phyloP scores from a whole-genome alignment of 1,140 invertebrate species.

The Drosophila trapezifrons region DNA sequence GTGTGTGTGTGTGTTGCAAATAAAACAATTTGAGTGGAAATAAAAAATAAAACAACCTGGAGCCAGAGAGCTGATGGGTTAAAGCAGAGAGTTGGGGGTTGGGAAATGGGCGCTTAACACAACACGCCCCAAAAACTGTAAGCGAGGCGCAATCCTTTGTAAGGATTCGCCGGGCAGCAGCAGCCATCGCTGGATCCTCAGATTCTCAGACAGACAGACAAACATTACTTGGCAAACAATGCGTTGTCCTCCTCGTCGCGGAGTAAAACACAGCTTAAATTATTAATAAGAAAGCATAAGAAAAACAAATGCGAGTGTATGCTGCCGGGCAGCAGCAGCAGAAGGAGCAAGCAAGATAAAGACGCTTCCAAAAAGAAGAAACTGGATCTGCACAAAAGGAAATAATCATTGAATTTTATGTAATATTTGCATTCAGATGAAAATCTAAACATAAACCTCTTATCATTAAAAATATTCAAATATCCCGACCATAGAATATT shows the following conservation, averaged over 20 bases:
- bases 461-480: background rate
- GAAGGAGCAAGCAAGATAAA: constrained; percentile 52
- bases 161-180: constrained; percentile 34
- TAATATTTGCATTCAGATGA: too few relatives aligned
- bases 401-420: background rate
- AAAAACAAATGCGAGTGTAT: constrained; percentile 77
- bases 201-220: constrained; percentile 32
- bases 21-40: constrained; percentile 83
- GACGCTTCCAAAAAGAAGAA: constrained; percentile 30
- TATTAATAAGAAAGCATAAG: constrained; percentile 79
- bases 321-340: constrained; percentile 21
- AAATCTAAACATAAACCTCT: background rate
- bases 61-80: constrained; percentile 23
- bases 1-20: constrained; percentile 53
- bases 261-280: constrained; percentile 77
- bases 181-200: constrained; percentile 16
- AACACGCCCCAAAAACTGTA: constrained; percentile 63
- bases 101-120: constrained; percentile 61
- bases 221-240: constrained; percentile 56
- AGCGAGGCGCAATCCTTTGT: constrained; percentile 76
- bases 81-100: constrained; percentile 6
- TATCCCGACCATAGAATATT: background rate
- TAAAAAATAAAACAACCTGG: constrained; percentile 74
- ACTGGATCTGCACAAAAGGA: background rate
- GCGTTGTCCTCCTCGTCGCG: constrained; percentile 61